A percentile compares a stretch with the other conserved stretches of the same genome.
Conservation (phyloP, 2,113 vertebrate species). For the Anoplopoma fimbria region DNA sequence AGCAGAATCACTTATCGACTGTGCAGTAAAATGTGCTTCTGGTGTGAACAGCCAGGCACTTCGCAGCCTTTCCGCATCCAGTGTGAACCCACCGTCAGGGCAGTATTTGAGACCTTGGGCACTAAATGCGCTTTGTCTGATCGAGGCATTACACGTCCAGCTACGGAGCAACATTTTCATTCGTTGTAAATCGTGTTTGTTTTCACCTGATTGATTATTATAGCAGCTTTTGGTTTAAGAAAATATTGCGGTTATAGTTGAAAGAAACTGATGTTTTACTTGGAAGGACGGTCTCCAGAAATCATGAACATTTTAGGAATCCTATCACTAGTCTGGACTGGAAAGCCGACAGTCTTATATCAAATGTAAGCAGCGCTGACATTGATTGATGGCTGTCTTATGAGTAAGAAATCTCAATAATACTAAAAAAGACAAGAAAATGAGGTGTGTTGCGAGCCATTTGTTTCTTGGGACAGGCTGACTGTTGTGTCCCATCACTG, state of each 20-base stretch:
- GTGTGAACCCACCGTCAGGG: background rate
- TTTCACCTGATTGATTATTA: background rate
- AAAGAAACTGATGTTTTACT: background rate
- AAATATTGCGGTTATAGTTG: background rate
- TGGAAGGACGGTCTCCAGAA: background rate
- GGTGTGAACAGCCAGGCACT: background rate
- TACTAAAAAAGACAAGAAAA: slow-evolving; percentile 73
- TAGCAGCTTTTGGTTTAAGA: background rate
- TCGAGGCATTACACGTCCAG: background rate
- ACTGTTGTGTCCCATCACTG: slow-evolving; percentile 58
- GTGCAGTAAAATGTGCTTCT: background rate
- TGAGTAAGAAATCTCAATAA: slow-evolving; percentile 77
- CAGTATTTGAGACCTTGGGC: background rate
- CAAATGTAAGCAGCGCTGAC: slow-evolving; percentile 44
- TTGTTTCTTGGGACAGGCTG: slow-evolving; percentile 71
- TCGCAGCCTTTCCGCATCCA: background rate
- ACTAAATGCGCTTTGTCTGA: background rate
- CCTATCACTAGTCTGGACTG: slow-evolving; percentile 12
- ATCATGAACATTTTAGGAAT: slow-evolving; percentile 10
- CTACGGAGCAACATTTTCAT: background rate
- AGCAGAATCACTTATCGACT: background rate
- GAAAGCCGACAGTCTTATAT: slow-evolving; percentile 17
- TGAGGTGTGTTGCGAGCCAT: slow-evolving; percentile 70
- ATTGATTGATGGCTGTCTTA: slow-evolving; percentile 65
- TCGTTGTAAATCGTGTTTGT: background rate